These are phyloP conservation scores for Chrysomela aeneicollis DNA, from an alignment of 2,888 invertebrate species.

Conservation along the genomic window DNA sequence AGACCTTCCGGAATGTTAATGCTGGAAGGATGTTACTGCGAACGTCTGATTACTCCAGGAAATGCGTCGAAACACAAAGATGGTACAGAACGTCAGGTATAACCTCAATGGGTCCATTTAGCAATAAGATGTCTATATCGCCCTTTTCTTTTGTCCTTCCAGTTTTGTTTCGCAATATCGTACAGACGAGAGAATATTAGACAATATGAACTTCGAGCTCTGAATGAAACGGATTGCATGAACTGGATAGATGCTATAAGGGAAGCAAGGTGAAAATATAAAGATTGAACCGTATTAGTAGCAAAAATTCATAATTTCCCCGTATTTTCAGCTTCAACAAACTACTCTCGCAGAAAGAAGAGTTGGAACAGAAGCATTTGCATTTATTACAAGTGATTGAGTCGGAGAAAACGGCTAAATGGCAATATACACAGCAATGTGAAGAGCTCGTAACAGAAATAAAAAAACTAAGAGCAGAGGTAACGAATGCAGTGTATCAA, in stretches of 20 bases:
- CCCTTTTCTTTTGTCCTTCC: conserved; percentile 55
- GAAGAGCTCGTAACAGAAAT: conserved; percentile 89
- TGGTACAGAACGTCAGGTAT: conserved; percentile 55
- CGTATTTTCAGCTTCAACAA: conserved; percentile 80
- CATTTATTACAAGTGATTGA: conserved; percentile 90
- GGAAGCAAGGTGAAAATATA: conserved; percentile 77
- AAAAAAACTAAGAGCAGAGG: conserved; percentile 88
- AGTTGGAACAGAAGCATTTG: conserved; percentile 90
- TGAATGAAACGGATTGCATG: conserved; percentile 85
- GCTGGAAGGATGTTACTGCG: conserved; percentile 89
- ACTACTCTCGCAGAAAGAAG: conserved; percentile 86
- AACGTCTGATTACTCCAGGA: conserved; percentile 71
- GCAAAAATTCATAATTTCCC: neutral
- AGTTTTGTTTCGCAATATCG: conserved; percentile 90
- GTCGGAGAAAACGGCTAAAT: conserved; percentile 90
- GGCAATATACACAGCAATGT: conserved; percentile 93
- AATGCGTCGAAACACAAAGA: conserved; percentile 56
- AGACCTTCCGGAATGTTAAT: conserved; percentile 85
- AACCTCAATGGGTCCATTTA: neutral
- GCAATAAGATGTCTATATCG: too few species aligned
- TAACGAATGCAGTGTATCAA: conserved; percentile 56
- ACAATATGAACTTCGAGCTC: conserved; percentile 86
- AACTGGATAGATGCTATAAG: conserved; percentile 90
- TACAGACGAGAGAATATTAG: conserved; percentile 86
- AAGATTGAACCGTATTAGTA: neutral